These are phyloP conservation scores for Falco punctatus DNA, from an alignment of 2,113 vertebrate genomes.

Conservation along the genomic window DNA sequence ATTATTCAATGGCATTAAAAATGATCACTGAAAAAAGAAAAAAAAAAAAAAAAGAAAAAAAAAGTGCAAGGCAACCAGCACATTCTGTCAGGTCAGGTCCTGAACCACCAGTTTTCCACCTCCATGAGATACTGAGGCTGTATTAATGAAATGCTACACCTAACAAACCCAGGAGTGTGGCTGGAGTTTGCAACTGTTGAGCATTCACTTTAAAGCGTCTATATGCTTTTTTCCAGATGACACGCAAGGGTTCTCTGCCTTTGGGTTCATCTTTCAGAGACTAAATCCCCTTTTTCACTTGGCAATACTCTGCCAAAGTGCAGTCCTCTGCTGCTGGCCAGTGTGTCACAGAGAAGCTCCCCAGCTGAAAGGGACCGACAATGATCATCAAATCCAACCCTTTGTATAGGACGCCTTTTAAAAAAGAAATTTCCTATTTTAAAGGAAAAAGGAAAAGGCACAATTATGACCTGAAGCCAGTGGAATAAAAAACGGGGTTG, in stretches of 20 bases:
- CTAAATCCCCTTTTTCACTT: not conserved
- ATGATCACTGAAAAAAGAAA: not conserved
- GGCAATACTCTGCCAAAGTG: not conserved
- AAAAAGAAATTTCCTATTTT: not conserved
- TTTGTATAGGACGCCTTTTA: not conserved
- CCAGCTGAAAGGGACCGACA: not conserved
- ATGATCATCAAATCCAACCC: not conserved
- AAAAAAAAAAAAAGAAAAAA: not conserved
- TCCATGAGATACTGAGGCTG: accelerated
- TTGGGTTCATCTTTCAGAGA: not conserved
- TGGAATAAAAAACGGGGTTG: not conserved
- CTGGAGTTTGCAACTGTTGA: too few species aligned
- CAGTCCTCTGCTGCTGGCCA: not conserved
- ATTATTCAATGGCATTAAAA: not conserved
- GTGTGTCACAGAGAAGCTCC: accelerated
- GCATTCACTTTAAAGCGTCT: not conserved
- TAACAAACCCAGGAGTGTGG: accelerated
- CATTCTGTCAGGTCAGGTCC: not conserved
- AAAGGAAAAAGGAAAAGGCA: not conserved
- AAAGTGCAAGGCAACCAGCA: not conserved
- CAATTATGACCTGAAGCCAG: not conserved
- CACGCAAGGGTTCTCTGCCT: not conserved
- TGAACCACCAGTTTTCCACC: too few species aligned
- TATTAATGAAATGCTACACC: accelerated
- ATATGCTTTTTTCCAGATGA: not conserved